Percentiles rank a stretch among this genome's conserved stretches.
phyloP scores from a whole-genome alignment of 2,113 vertebrate genomes.

The Apteryx owenii region DNA sequence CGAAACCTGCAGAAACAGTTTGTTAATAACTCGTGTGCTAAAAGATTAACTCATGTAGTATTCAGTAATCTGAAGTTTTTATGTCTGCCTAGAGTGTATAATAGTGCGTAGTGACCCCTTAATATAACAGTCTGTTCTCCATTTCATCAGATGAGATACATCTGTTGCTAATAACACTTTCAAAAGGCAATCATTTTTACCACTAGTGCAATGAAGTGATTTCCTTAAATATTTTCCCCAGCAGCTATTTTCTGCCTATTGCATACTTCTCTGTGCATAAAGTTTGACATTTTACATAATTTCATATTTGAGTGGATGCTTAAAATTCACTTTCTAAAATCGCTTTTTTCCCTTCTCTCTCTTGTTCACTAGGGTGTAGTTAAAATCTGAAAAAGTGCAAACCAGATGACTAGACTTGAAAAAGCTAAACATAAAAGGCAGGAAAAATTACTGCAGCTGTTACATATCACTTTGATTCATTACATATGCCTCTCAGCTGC shows the following conservation, averaged over 20 bases:
- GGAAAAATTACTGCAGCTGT: background rate
- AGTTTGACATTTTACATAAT: background rate
- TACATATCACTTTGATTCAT: background rate
- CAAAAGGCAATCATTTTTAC: constrained; percentile 29
- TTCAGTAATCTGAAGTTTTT: background rate
- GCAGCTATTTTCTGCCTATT: constrained; percentile 54
- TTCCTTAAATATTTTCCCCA: constrained; percentile 66
- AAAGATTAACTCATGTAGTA: background rate
- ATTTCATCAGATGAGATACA: constrained; percentile 23
- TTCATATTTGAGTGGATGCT: background rate
- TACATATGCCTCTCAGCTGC: background rate
- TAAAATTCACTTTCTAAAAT: background rate
- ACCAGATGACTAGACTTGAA: background rate
- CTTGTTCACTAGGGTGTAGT: background rate
- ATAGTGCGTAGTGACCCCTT: background rate
- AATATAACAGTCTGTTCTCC: background rate
- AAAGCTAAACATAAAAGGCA: background rate
- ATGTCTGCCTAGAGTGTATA: background rate
- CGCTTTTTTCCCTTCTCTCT: too few relatives aligned
- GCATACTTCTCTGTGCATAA: background rate
- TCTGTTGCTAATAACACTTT: constrained; percentile 56
- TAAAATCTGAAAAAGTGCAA: background rate
- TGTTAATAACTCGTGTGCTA: background rate
- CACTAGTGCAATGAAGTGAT: constrained; percentile 17
- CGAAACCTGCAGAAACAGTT: background rate